Evolutionary conservation across 2,888 invertebrate genomes (phyloP).

Genomic region (Agonopterix subpropinquella): DNA sequence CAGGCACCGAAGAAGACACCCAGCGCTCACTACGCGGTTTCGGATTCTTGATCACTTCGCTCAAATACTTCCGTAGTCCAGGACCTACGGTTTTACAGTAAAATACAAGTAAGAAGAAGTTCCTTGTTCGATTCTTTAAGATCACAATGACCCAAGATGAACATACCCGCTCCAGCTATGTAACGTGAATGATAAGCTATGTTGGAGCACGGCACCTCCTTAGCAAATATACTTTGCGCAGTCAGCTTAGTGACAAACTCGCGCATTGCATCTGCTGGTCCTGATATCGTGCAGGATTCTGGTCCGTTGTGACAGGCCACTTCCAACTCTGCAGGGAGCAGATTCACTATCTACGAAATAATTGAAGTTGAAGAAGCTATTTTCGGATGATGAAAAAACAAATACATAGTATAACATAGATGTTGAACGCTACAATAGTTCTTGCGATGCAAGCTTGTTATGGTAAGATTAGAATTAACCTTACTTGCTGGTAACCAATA

Average conservation of each 20-base stretch:
- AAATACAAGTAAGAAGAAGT: no score
- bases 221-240: slow-evolving; percentile 48
- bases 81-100: no score
- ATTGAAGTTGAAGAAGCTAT: no score
- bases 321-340: slow-evolving; percentile 77
- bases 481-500: slow-evolving; percentile 70
- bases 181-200: slow-evolving; percentile 93
- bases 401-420: no score
- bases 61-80: slow-evolving; percentile 71
- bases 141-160: neutral
- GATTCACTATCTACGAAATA: no score
- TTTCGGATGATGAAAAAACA: no score
- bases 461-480: no score
- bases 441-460: no score
- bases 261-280: slow-evolving; percentile 78
- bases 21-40: slow-evolving; percentile 82
- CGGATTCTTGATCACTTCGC: slow-evolving; percentile 77
- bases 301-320: slow-evolving; percentile 88
- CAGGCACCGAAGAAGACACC: slow-evolving; percentile 89
- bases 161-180: slow-evolving; percentile 78
- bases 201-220: slow-evolving; percentile 79
- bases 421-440: no score
- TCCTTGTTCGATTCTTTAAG: no score
- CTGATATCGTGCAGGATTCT: slow-evolving; percentile 86
- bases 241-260: slow-evolving; percentile 71